Evolutionary conservation across 2,797 vertebrate species (phyloP).

Genomic region (Pitangus sulphuratus): DNA sequence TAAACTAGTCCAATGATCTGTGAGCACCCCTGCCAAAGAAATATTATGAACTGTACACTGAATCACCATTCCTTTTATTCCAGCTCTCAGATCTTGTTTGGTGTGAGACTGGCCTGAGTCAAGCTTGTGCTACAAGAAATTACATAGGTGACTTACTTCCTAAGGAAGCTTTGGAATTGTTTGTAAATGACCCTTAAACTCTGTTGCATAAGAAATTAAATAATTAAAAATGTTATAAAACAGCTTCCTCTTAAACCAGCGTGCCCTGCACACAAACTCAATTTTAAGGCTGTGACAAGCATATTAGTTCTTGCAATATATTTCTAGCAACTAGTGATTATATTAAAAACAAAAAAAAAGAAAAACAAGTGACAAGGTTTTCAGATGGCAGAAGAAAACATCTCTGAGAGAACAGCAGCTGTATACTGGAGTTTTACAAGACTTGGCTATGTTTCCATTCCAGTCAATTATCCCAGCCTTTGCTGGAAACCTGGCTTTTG

Average conservation of each 20-base stretch:
- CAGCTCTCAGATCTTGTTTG: neutral
- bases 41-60: fast-evolving
- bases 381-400: neutral
- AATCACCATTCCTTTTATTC: neutral
- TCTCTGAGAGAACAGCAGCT: neutral
- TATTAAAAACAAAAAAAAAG: neutral
- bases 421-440: neutral
- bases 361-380: neutral
- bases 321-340: conserved; percentile 10
- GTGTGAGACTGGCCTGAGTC: neutral
- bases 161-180: neutral
- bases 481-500: conserved; percentile 40
- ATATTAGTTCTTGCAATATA: neutral
- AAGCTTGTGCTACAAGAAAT: neutral
- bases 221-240: neutral
- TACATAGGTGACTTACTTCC: neutral
- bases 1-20: neutral
- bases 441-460: neutral
- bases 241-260: neutral
- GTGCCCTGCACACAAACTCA: neutral
- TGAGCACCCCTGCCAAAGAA: neutral
- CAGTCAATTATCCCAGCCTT: neutral
- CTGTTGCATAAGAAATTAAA: neutral
- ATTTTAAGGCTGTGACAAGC: neutral
- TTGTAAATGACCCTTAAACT: neutral